Conservation (phyloP, 2,113 vertebrate genomes). For the Copsychus sechellarum region DNA sequence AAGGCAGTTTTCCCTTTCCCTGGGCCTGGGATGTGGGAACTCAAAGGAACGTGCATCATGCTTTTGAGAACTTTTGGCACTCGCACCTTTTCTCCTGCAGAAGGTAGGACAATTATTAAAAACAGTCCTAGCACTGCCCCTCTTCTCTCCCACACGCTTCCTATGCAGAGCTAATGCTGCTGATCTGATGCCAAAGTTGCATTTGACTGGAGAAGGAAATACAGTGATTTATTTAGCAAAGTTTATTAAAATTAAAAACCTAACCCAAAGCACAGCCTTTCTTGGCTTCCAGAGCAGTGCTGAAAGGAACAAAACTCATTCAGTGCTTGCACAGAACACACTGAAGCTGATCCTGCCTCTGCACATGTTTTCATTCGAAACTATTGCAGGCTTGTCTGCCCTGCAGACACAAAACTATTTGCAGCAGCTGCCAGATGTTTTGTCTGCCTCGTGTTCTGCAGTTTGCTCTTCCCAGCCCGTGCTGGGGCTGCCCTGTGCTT, state of each 20-base stretch:
- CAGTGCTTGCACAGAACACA: not conserved
- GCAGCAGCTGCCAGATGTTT: constrained; percentile 79
- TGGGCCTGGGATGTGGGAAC: not conserved
- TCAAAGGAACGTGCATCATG: not conserved
- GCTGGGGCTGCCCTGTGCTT: not conserved
- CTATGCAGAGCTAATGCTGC: not conserved
- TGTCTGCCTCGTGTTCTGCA: constrained; percentile 74
- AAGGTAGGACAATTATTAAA: not conserved
- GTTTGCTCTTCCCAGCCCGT: constrained; percentile 36
- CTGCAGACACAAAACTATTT: constrained; percentile 77
- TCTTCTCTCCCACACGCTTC: not conserved
- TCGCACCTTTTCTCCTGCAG: not conserved
- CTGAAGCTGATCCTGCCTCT: constrained; percentile 1
- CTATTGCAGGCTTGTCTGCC: constrained; percentile 48
- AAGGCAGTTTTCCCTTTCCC: not conserved
- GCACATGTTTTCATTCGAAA: constrained; percentile 68
- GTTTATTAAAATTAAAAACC: constrained; percentile 25
- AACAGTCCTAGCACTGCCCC: not conserved
- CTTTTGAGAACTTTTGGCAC: not conserved
- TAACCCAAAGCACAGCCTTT: not conserved
- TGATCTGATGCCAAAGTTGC: not conserved
- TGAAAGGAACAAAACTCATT: not conserved
- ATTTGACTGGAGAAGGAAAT: constrained; percentile 12
- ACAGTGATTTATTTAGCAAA: not conserved
- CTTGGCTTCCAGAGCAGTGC: not conserved